phyloP scores from a whole-genome alignment of 2,888 invertebrate species.

The Archips crataeganus region DNA sequence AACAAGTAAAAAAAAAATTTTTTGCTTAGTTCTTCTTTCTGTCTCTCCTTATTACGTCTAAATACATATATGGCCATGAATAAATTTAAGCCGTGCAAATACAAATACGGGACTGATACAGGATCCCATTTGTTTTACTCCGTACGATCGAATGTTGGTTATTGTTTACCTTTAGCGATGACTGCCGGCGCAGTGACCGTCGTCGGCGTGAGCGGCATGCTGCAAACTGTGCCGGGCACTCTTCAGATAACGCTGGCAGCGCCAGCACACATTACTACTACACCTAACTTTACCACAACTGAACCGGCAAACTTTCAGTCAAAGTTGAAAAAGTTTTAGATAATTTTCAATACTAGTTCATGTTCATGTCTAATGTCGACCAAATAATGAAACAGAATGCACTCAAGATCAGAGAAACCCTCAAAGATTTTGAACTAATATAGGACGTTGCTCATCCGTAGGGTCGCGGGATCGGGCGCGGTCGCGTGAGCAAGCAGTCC shows the following conservation, averaged over 20 bases:
- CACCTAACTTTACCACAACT: not conserved
- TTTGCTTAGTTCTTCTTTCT: not conserved
- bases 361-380: not conserved
- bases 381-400: not conserved
- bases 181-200: slow-evolving; percentile 24
- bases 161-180: slow-evolving; percentile 29
- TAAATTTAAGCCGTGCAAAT: not conserved
- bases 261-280: slow-evolving; percentile 10
- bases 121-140: no score
- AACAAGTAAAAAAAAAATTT: no score
- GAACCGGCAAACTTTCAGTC: slow-evolving; percentile 2
- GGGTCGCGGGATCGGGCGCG: slow-evolving; percentile 43
- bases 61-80: not conserved
- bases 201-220: slow-evolving; percentile 35
- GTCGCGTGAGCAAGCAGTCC: slow-evolving; percentile 51
- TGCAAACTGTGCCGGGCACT: not conserved
- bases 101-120: not conserved
- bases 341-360: not conserved
- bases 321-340: not conserved
- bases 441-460: slow-evolving; percentile 52
- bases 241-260: not conserved
- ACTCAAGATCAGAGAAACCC: not conserved
- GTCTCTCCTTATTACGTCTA: not conserved
- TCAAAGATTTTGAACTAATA: not conserved
- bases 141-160: not conserved